Conservation (phyloP, 2,888 invertebrate species). For the Harpalus rubripes region DNA sequence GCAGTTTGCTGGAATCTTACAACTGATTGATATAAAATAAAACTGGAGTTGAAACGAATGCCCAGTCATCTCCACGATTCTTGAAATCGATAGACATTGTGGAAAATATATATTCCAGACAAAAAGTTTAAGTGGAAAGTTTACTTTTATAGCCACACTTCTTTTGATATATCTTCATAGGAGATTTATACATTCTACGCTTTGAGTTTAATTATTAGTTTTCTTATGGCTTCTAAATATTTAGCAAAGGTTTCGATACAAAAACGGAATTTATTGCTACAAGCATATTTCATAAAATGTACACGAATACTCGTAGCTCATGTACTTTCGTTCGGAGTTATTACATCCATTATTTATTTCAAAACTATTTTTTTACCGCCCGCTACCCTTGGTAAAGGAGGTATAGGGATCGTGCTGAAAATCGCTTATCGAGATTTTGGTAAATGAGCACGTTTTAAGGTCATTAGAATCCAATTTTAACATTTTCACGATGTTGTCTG, state of each 20-base stretch:
- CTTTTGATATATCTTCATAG: slow-evolving; percentile 62
- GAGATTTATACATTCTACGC: slow-evolving; percentile 62
- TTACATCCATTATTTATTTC: too few species aligned
- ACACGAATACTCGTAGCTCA: too few species aligned
- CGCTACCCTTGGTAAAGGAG: too few species aligned
- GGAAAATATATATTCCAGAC: slow-evolving; percentile 64
- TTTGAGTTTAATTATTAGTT: slow-evolving; percentile 65
- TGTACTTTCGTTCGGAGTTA: too few species aligned
- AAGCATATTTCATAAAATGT: not conserved
- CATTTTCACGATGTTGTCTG: too few species aligned
- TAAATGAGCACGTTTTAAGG: too few species aligned
- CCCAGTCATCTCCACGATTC: slow-evolving; percentile 62
- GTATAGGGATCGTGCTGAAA: too few species aligned
- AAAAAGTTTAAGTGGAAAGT: slow-evolving; percentile 66
- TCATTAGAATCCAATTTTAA: too few species aligned
- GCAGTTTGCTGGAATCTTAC: slow-evolving; percentile 24
- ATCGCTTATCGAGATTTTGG: too few species aligned
- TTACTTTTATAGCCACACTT: slow-evolving; percentile 66
- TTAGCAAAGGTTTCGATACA: not conserved
- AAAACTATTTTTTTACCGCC: too few species aligned
- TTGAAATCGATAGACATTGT: slow-evolving; percentile 64
- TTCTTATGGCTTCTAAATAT: slow-evolving; percentile 44
- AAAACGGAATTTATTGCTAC: not conserved
- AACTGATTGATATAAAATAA: slow-evolving; percentile 65
- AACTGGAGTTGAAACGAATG: slow-evolving; percentile 53